Conservation (phyloP, 2,113 vertebrate genomes). For the Furnarius figulus region DNA sequence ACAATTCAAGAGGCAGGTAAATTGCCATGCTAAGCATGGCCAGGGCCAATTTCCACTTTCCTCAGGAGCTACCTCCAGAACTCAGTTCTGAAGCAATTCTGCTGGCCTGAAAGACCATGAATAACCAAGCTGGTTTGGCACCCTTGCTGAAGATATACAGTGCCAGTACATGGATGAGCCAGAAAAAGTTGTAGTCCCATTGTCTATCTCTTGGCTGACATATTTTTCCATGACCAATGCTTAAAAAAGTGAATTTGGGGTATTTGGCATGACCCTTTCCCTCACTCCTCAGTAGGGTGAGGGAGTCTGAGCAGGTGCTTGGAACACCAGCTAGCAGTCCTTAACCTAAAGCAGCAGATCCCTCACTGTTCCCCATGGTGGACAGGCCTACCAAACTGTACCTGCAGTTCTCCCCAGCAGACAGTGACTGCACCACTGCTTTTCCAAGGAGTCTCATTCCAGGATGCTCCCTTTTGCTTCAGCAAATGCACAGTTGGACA, state of each 20-base stretch:
- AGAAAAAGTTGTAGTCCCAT: background rate
- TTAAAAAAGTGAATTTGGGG: background rate
- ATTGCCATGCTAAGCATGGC: background rate
- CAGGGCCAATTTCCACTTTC: rapidly evolving
- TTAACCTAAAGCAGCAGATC: background rate
- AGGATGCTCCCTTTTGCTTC: background rate
- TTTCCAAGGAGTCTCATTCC: background rate
- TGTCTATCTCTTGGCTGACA: background rate
- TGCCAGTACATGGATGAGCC: rapidly evolving
- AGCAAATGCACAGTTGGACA: background rate
- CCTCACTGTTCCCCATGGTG: background rate
- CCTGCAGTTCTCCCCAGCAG: background rate
- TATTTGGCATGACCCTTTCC: background rate
- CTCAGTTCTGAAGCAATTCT: background rate
- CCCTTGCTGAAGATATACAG: background rate
- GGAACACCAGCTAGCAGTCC: background rate
- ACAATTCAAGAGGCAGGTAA: background rate
- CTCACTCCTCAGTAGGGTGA: background rate
- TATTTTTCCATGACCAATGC: background rate
- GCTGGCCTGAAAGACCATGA: background rate
- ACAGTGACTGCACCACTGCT: background rate
- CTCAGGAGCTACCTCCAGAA: background rate
- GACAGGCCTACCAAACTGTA: background rate
- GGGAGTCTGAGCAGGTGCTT: background rate
- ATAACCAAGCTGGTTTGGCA: background rate